These are phyloP conservation scores for Drosophila biarmipes DNA, from an alignment of 1,140 invertebrate species.

Conservation along the genomic window DNA sequence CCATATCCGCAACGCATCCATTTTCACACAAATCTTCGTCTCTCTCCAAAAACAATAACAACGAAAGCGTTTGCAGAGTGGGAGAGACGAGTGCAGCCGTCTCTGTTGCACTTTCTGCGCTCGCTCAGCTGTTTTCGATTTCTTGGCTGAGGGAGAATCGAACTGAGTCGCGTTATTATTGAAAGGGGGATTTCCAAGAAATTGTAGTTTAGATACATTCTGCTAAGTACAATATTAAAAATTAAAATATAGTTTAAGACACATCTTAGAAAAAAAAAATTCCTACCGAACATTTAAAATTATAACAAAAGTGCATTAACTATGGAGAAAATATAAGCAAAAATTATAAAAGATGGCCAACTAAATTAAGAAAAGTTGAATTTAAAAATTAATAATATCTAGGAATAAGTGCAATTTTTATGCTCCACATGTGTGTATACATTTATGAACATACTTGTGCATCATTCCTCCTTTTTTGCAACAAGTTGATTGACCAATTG, in stretches of 20 bases:
- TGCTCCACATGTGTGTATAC: no score
- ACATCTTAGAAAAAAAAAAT: no score
- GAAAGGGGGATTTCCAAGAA: conserved; percentile 10
- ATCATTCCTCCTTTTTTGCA: background rate
- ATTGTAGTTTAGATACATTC: background rate
- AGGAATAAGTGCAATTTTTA: no score
- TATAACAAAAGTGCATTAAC: no score
- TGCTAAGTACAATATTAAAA: background rate
- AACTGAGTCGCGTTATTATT: conserved; percentile 25
- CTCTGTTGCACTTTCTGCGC: conserved; percentile 22
- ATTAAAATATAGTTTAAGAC: background rate
- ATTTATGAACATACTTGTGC: no score
- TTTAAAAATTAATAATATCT: background rate
- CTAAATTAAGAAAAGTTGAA: background rate
- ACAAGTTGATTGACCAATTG: conserved; percentile 23
- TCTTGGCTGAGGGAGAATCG: conserved; percentile 24
- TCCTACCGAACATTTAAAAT: background rate
- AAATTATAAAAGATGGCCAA: no score
- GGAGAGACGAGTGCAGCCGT: conserved; percentile 13
- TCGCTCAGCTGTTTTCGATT: conserved; percentile 40
- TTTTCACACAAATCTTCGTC: conserved; percentile 32
- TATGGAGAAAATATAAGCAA: background rate
- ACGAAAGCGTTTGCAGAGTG: conserved; percentile 24
- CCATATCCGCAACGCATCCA: conserved; percentile 14
- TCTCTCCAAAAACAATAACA: conserved; percentile 45